Evolutionary conservation across 92 coral and sea anemone genomes (phyloP).

Genomic region (Epizoanthus rinbou): DNA sequence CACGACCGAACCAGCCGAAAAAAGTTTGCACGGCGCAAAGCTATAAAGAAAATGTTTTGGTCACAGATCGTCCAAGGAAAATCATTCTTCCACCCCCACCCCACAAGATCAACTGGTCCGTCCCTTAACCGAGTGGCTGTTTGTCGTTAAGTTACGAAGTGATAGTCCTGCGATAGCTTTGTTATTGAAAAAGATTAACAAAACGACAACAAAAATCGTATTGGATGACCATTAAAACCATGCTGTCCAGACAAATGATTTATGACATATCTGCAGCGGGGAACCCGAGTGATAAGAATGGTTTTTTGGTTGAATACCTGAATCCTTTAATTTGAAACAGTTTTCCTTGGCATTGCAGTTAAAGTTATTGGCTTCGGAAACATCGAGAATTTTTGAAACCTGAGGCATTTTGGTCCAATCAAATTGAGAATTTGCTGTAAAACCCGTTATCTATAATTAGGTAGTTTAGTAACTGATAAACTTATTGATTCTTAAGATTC

Average conservation of each 20-base stretch:
- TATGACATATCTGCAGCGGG: constrained; percentile 1
- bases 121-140: too few species aligned
- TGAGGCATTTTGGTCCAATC: neutral
- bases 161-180: too few species aligned
- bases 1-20: too few species aligned
- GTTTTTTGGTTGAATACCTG: too few species aligned
- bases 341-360: neutral
- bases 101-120: too few species aligned
- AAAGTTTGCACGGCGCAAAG: too few species aligned
- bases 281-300: neutral
- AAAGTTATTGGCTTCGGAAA: constrained; percentile 2
- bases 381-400: neutral
- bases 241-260: neutral
- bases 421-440: neutral
- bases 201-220: neutral
- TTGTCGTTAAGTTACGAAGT: too few species aligned
- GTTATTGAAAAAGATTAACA: neutral
- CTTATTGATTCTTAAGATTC: neutral
- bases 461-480: neutral
- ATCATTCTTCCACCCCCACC: too few species aligned
- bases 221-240: neutral
- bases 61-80: too few species aligned
- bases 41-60: too few species aligned
- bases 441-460: neutral
- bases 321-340: neutral